Percentiles rank a stretch among this genome's conserved stretches.
Conservation (phyloP, 2,797 vertebrate genomes). For the Halcyon chelicuti region DNA sequence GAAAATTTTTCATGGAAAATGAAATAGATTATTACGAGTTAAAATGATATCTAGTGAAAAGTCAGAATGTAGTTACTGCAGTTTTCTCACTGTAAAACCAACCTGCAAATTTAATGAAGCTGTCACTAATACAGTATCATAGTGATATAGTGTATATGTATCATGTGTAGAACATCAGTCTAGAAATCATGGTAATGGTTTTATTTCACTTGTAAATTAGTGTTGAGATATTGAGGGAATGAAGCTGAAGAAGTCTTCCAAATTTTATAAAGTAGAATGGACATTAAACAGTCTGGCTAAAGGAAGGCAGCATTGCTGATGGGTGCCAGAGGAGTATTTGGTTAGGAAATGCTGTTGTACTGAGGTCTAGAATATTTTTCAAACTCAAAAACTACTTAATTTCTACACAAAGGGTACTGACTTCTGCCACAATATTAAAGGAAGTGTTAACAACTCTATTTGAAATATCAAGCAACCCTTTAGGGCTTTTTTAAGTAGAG, state of each 20-base stretch:
- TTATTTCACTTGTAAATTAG: not conserved
- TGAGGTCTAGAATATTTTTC: not conserved
- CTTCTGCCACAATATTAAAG: not conserved
- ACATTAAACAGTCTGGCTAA: not conserved
- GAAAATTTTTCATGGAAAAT: conserved; percentile 12
- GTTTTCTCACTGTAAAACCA: not conserved
- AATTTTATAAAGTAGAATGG: not conserved
- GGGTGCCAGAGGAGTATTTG: not conserved
- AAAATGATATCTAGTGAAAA: not conserved
- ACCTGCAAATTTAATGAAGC: not conserved
- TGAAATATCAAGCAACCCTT: not conserved
- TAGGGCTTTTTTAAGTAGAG: not conserved
- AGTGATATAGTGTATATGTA: not conserved
- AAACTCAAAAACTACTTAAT: not conserved
- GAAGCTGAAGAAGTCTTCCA: not conserved
- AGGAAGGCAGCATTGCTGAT: not conserved
- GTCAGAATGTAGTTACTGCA: not conserved
- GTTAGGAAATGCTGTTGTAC: not conserved
- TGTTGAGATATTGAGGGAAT: not conserved
- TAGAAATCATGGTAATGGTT: not conserved
- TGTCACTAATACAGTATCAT: not conserved
- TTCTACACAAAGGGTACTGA: not conserved
- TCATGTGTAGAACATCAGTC: not conserved
- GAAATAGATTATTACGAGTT: not conserved
- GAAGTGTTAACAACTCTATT: not conserved